Evolutionary conservation across 2,797 vertebrate species (phyloP), one percentile per base, ranked within the genome.

Genomic region (Myripristis murdjan): DNA sequence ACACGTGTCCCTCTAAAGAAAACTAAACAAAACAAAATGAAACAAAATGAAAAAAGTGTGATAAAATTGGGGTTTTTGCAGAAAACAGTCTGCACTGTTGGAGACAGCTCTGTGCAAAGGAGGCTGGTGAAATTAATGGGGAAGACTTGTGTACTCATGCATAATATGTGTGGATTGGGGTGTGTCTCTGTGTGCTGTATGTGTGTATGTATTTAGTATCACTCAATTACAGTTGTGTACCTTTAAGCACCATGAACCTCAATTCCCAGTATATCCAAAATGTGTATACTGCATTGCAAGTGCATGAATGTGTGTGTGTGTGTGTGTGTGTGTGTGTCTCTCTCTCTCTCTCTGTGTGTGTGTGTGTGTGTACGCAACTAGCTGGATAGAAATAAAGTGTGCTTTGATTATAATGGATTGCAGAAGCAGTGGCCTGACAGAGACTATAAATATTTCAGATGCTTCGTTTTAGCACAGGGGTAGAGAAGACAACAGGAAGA

Each of bases 371-470:
- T 33, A 56, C 56, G 39, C 28, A 71, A 58, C 54, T 28, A 56
- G 48, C 75, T 39, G 47, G 39, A 41, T 46, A 53, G 11, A 73
- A 70, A 39, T 20, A 87, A 83, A 70, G 54, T 73, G 57, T 78
- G 71, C 80, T 90, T 87, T 91, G 82, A 90, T 91, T 93, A 79
- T 89, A 92, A 88, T 88, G 79, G 86, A 66, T 73, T 86, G 83
- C 68, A 87, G 78, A 90, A 67, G 81, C 87, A 85, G 84, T 74
- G 86, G 85, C 87, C 88, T 89, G 92, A 92, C 87, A 83, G 82
- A 74, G 51, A 73, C 85, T 93, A 94, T 95, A 87, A 94, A 94
- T 95, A 94, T 94, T 95, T 94, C 82, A 95, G 73, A 73, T 60
- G 70, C 79, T 90, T 82, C 56, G 71, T 91, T 93, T 94, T 91